Evolutionary conservation across 92 coral and sea anemone species (phyloP).

Genomic region (Umimayanthus kanabou): DNA sequence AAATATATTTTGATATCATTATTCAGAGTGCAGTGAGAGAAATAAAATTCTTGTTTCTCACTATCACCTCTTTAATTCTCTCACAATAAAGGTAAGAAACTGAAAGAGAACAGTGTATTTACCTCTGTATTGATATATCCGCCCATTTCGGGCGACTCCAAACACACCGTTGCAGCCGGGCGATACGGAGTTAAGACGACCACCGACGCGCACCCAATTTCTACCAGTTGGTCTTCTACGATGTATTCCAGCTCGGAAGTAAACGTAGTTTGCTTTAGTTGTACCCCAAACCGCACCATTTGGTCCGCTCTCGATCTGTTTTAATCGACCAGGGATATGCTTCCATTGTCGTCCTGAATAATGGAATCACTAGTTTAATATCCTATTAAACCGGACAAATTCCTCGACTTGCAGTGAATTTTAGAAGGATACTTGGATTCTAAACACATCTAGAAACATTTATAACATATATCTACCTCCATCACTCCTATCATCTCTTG

Average conservation of each 20-base stretch:
- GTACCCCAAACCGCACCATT: conserved; percentile 19
- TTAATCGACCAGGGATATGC: conserved; percentile 18
- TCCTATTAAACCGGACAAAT: neutral
- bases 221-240: conserved; percentile 41
- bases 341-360: conserved; percentile 7
- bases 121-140: conserved; percentile 22
- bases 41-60: too few relatives aligned
- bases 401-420: too few relatives aligned
- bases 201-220: conserved; percentile 34
- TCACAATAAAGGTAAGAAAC: too few relatives aligned
- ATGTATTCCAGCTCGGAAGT: conserved; percentile 32
- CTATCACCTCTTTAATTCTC: too few relatives aligned
- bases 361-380: neutral
- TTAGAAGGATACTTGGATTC: neutral
- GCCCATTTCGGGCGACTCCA: conserved; percentile 23
- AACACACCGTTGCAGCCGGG: conserved; percentile 33
- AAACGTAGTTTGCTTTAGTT: neutral
- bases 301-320: conserved; percentile 29
- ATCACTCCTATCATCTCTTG: too few relatives aligned
- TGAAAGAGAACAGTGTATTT: neutral
- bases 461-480: too few relatives aligned
- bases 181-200: conserved; percentile 32
- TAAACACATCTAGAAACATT: neutral
- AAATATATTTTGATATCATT: too few relatives aligned
- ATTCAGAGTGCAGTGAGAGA: too few relatives aligned